phyloP scores from a whole-genome alignment of 2,113 vertebrate species.

The Acanthisitta chloris region DNA sequence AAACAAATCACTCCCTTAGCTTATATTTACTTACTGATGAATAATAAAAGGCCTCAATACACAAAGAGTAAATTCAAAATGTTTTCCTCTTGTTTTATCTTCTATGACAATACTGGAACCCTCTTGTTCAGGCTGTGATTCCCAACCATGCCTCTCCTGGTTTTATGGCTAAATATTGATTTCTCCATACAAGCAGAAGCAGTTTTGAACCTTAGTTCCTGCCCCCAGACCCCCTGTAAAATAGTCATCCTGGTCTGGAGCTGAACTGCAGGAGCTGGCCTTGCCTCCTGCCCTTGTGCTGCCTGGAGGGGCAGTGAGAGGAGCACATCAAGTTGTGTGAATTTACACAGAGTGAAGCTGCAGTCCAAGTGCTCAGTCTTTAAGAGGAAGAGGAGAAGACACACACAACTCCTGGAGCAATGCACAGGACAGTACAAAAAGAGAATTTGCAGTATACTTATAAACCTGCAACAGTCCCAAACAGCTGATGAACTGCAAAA shows the following conservation, averaged over 20 bases:
- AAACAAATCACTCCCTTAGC: slow-evolving; percentile 84
- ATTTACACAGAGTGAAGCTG: slow-evolving; percentile 59
- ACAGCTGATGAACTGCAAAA: not conserved
- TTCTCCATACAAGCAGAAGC: not conserved
- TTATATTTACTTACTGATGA: slow-evolving; percentile 87
- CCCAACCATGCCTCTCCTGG: not conserved
- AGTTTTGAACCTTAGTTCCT: not conserved
- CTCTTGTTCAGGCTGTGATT: not conserved
- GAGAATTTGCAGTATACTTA: not conserved
- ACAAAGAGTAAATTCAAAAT: slow-evolving; percentile 75
- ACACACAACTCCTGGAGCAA: slow-evolving; percentile 39
- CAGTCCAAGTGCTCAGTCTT: slow-evolving; percentile 26
- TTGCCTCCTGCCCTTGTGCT: slow-evolving; percentile 30
- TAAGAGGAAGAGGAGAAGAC: slow-evolving; percentile 55
- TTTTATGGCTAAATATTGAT: not conserved
- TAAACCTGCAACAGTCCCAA: accelerated
- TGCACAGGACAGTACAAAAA: not conserved
- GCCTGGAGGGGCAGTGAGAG: slow-evolving; percentile 4
- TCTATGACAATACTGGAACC: slow-evolving; percentile 24
- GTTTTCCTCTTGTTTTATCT: slow-evolving; percentile 61
- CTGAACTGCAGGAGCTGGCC: not conserved
- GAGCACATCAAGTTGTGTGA: slow-evolving; percentile 22
- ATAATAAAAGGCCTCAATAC: slow-evolving; percentile 81
- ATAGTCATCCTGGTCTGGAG: slow-evolving; percentile 14
- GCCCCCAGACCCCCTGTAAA: not conserved